Evolutionary conservation across 1,140 invertebrate species (phyloP).

Genomic region (Drosophila bifasciata): DNA sequence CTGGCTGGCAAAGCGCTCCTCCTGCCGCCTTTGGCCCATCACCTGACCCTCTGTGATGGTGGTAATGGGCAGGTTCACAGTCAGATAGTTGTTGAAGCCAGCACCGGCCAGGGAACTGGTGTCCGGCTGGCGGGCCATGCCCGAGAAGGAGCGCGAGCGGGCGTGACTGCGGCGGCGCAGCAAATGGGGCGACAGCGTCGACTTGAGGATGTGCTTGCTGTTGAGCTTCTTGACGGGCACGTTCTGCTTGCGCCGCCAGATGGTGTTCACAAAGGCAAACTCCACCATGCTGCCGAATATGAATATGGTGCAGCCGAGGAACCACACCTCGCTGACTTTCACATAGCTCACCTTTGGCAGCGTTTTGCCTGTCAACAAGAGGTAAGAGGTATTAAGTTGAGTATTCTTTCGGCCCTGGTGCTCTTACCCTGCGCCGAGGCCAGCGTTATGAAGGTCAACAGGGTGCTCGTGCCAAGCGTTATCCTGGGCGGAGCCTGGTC

Average conservation of each 20-base stretch:
- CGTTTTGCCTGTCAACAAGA: conserved; percentile 87
- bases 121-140: conserved; percentile 86
- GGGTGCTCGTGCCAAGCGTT: conserved; percentile 92
- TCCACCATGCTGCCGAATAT: conserved; percentile 94
- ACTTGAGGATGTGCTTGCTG: conserved; percentile 93
- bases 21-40: conserved; percentile 14
- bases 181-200: conserved; percentile 90
- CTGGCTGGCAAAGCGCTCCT: not conserved
- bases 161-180: conserved; percentile 88
- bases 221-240: conserved; percentile 93
- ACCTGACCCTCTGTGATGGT: conserved; percentile 73
- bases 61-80: conserved; percentile 72
- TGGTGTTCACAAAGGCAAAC: conserved; percentile 95
- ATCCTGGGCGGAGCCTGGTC: conserved; percentile 93
- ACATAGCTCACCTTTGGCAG: conserved; percentile 95
- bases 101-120: conserved; percentile 75
- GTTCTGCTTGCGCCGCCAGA: conserved; percentile 92
- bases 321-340: conserved; percentile 96
- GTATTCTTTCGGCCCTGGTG: not conserved
- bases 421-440: conserved; percentile 89
- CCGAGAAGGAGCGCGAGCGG: conserved; percentile 89
- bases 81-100: conserved; percentile 74
- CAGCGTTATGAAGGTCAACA: conserved; percentile 94
- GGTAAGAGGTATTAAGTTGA: not conserved
- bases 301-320: conserved; percentile 92